Evolutionary conservation across 2,797 vertebrate species (phyloP), one percentile per base, ranked within the genome.

Genomic region (Austrolebias charrua): DNA sequence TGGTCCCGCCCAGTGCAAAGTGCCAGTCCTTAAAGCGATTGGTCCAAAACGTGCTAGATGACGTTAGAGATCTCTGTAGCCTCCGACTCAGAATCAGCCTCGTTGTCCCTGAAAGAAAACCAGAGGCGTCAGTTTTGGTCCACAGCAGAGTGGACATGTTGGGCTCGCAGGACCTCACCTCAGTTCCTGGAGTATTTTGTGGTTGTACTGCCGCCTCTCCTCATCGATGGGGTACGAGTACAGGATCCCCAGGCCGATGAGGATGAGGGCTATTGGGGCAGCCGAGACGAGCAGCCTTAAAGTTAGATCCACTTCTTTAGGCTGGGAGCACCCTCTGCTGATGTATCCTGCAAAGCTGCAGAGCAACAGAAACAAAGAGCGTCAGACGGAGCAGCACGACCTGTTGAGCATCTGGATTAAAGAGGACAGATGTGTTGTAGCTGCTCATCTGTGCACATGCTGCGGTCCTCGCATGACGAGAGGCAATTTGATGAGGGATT

Each of bases 311-410:
- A 99, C 97, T 3, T 67, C 78, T 0, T 55, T 55, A 0, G 96
- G 96, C 71, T 99, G 97, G 13, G 89, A 89, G 89, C 98, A 99
- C 44, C 93, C 93, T 62, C 94, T 79, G 0, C 92, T 93, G 78
- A 93, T 80, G 86, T 99, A 99, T 31, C 97, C 96, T 0, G 97
- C 95, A 61, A 98, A 98, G 76, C 98, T 99, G 49, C 31, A 66
- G 46, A 43, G 4, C 28, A 10, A 19, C n/a, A n/a, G n/a, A n/a
- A n/a, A n/a, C n/a, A n/a, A n/a, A n/a, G n/a, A n/a, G n/a, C n/a
- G n/a, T n/a, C n/a, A n/a, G n/a, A n/a, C n/a, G n/a, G n/a, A n/a
- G n/a, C n/a, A n/a, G n/a, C n/a, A n/a, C n/a, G n/a, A n/a, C n/a
- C n/a, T n/a, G n/a, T n/a, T n/a, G n/a, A n/a, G n/a, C n/a, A n/a